Base-by-base conservation (phyloP, 1,140 invertebrate genomes). In the Cotesia typhae region DNA sequence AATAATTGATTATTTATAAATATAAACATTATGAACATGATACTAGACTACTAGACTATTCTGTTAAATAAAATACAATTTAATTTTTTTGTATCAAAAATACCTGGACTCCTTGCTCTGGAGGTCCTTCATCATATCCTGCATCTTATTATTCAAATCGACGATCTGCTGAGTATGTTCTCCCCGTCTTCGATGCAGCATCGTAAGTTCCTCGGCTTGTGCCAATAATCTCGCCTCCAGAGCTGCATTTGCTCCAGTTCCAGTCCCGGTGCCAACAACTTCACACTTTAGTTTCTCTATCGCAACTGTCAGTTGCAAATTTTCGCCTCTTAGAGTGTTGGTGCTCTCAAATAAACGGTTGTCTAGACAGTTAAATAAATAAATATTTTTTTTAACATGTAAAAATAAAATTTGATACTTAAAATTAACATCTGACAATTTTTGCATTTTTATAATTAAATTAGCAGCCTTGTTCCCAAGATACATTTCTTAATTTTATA, bases 101-200 rank as follows among this genome's bases (percentile, higher is more conserved):
- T 89, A 96, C 95, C 90, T 92, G 35, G 89, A 77, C 86, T 96
- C 94, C 87, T 93, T 94, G 17, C 85, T 79, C 37, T 89, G 88
- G 60, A 96, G 78, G 73, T 92, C 88, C 82, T 95, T 94, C 76
- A 95, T 94, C 80, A 94, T 92, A 76, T 96, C 94, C 86, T 96
- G 94, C 17, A 98, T 85, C 85, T 91, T 92, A 73, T 92, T 89
- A 88, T 95, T 96, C 2, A 98, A 88, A 84, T 95, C 95, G 60
- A 98, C 94, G 71, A 98, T 94, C 87, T 96, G 92, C 82, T 98
- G 96, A 0, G 95, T 91, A 89, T 97, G 95, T 87, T 98, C 96
- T 65, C 96, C 94, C 85, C 95, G 92, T 68, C 93, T 90, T 79
- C 93, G 91, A 82, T 97, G 96, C 37, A 98, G 83, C 67, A 94